Evolutionary conservation across 2,888 invertebrate species (phyloP).

Genomic region (Trichogramma dendrolimi): DNA sequence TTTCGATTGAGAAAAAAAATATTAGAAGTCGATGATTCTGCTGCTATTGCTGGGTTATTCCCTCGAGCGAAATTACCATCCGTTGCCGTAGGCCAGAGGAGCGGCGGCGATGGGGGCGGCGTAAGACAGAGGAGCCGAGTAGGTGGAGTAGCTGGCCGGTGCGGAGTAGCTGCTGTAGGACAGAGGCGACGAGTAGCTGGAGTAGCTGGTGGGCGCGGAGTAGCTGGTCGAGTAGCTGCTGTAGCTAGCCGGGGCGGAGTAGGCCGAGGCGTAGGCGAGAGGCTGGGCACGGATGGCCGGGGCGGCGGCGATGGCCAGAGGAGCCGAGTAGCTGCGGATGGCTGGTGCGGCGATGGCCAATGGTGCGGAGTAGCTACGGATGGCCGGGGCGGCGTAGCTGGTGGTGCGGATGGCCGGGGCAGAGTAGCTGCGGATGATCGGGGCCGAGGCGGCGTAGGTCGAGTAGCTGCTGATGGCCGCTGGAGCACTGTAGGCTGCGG

Average conservation of each 20-base stretch:
- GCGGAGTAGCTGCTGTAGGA: neutral
- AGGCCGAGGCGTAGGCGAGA: slow-evolving; percentile 2
- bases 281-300: neutral
- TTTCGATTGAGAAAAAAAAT: no score
- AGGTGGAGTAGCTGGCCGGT: slow-evolving; percentile 2
- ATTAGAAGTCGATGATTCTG: no score
- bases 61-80: no score
- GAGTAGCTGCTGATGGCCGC: no score
- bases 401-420: no score
- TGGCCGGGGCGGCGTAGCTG: neutral
- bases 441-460: no score
- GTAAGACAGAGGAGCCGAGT: neutral
- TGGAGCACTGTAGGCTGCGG: no score
- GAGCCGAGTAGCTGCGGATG: neutral
- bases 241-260: neutral
- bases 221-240: neutral
- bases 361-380: neutral
- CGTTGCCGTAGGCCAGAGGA: no score
- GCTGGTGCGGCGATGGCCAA: neutral
- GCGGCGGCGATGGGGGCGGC: neutral
- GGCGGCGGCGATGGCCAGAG: neutral
- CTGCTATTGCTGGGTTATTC: no score
- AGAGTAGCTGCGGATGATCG: no score
- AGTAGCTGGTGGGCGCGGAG: slow-evolving; percentile 3
- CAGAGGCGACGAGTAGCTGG: neutral